Base-by-base conservation (phyloP, 2,113 vertebrate species). In the Cochlearius cochlearius region DNA sequence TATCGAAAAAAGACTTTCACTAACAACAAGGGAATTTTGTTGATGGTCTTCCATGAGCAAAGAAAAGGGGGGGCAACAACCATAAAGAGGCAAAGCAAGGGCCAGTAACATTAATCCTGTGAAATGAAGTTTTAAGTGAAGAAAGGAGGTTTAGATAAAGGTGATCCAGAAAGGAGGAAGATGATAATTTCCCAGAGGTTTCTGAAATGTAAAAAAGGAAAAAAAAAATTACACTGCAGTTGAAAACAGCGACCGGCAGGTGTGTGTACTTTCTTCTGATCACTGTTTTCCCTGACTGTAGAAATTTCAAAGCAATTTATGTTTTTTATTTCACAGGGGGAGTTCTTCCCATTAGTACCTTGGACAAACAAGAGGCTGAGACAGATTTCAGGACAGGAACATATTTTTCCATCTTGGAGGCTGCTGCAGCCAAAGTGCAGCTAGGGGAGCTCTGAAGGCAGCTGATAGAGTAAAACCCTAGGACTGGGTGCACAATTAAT, bases 1-100 rank as follows among this genome's bases (percentile, higher is more conserved):
- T 97, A 97, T 91, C 20, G 90, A 91, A 94, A 87, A 90, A 63
- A 39, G 58, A 93, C 78, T 92, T 94, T 92, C 77, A 64, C 69
- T 95, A 90, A 91, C 50, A 95, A 85, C 39, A 79, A 73, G 76
- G 50, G 77, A 94, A 90, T 91, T 95, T 76, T 87, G 62, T 79
- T 95, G 94, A 89, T 94, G 86, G 47, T n/a, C 76, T 85, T 78
- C 58, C 27, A 66, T 2, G 89, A 87, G 91, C 69, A 94, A 96
- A 94, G 88, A 91, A 60, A 89, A 82, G 41, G 58, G 30, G 50
- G 52, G 50, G 26, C 1, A 2, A 66, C 15, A 66, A 29, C 29
- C 32, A 52, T 21, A 17, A 71, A 75, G 73, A 87, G 53, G 56
- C 60, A 84, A 75, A 90, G 45, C 47, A 66, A 73, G 77, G 59